Conservation (phyloP, 2,113 vertebrate genomes). For the Psittacula cyanocephala region DNA sequence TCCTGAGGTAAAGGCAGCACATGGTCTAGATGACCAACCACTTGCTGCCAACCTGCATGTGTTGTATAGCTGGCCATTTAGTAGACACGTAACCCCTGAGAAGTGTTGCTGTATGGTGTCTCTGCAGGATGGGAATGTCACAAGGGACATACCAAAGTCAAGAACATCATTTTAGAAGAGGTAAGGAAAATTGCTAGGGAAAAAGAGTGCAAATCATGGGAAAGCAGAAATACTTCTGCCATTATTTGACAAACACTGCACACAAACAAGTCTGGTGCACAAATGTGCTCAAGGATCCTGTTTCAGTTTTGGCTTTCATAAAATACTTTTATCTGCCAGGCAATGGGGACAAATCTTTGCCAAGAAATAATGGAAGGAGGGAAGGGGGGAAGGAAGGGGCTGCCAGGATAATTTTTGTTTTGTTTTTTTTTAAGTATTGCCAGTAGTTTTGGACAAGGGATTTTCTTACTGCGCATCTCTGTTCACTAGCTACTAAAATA, state of each 20-base stretch:
- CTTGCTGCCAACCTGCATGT: accelerated
- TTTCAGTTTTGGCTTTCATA: neutral
- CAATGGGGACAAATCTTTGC: neutral
- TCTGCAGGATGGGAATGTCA: neutral
- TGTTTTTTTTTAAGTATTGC: neutral
- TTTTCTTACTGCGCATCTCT: neutral
- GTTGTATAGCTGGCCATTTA: neutral
- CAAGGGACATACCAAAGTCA: neutral
- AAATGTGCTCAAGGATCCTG: constrained; percentile 1
- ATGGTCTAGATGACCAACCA: neutral
- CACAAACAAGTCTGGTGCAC: neutral
- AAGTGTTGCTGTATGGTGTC: neutral
- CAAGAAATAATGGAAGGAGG: neutral
- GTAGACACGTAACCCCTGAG: neutral
- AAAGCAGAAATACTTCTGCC: neutral
- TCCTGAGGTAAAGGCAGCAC: neutral
- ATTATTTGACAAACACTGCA: neutral
- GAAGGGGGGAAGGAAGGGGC: neutral
- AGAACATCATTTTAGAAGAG: neutral
- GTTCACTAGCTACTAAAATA: neutral
- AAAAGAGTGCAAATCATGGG: neutral
- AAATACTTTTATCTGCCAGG: constrained; percentile 3
- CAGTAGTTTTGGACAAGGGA: neutral
- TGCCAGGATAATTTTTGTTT: neutral
- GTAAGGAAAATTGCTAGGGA: neutral